Evolutionary conservation across 2,113 vertebrate species (phyloP), one percentile per base, ranked within the genome.

Genomic region (Grallaria varia): DNA sequence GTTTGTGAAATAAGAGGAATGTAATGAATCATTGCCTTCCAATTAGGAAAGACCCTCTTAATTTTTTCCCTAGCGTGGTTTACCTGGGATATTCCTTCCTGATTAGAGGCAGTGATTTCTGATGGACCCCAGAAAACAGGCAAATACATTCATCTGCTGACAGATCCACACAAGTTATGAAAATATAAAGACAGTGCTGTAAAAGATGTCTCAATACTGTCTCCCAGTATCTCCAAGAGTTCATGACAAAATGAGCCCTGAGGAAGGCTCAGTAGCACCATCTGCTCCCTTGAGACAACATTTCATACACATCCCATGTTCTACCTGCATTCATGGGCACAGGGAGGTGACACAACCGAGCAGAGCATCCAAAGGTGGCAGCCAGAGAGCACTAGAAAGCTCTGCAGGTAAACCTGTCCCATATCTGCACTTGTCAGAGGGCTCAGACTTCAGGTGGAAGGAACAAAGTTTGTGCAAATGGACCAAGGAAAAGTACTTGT

Each of bases 281-380:
- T 50, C 68, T 71, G 20, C 35, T 44, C 62, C 58, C 75, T 14
- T 20, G 45, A 62, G 22, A 62, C 80, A 67, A 40, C 8, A 14
- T 2, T 39, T 44, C 68, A 31, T 0, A 23, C 4, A 25, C 19
- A 10, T 37, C 62, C 58, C 10, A 8, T 5, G 16, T 37, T 37
- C 76, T 14, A n/a, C 81, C 81, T 52, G 64, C 47, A 24, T 4
- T 62, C 42, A 23, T 4, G 58, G 1, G 0, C 40, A 1, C 1
- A 62, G 89, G n/a, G 35, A 52, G 20, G 63, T 1, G 8, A 49
- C 39, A 22, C 25, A 25, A 12, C 23, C 0, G 0, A 40, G 42
- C 3, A n/a, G 16, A 25, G 52, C 52, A 7, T 6, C 72, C 14
- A 5, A 31, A 37, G 49, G 23, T 5, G 6, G 44, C 6, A 45